Conservation (phyloP, 2,113 vertebrate species). For the Protobothrops mucrosquamatus region DNA sequence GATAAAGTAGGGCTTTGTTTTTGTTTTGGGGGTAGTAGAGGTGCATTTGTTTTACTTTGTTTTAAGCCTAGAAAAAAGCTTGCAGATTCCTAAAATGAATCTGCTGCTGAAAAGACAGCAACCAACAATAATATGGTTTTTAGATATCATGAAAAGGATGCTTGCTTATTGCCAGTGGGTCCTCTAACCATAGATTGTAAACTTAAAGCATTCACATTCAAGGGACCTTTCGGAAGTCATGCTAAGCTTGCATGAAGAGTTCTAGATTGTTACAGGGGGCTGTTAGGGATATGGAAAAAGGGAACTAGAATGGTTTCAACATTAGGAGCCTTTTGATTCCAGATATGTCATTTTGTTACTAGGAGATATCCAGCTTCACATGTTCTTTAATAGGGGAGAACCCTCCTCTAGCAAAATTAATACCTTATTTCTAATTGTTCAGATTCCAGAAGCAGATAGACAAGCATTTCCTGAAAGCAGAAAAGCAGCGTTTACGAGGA, state of each 20-base stretch:
- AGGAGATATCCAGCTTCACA: neutral
- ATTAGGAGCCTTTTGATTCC: neutral
- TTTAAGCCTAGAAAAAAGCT: neutral
- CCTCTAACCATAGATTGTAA: neutral
- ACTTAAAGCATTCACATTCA: too few relatives aligned
- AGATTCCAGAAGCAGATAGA: slow-evolving; percentile 95
- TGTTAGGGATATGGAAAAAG: neutral
- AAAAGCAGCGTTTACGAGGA: slow-evolving; percentile 91
- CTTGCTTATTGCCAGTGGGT: neutral
- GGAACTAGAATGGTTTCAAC: neutral
- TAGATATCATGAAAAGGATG: neutral
- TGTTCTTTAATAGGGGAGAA: neutral
- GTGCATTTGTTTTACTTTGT: neutral
- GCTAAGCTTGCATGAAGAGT: too few relatives aligned
- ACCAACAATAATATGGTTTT: neutral
- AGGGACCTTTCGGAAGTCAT: too few relatives aligned
- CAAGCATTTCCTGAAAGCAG: slow-evolving; percentile 92
- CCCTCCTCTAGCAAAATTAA: neutral
- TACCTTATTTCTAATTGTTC: slow-evolving; percentile 1
- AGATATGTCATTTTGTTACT: neutral
- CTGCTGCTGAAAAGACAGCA: neutral
- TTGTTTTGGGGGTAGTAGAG: neutral
- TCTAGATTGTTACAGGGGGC: too few relatives aligned
- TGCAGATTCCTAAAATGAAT: neutral
- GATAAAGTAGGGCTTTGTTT: neutral